Conservation (phyloP, 2,797 vertebrate species). For the Esox masquinongy region DNA sequence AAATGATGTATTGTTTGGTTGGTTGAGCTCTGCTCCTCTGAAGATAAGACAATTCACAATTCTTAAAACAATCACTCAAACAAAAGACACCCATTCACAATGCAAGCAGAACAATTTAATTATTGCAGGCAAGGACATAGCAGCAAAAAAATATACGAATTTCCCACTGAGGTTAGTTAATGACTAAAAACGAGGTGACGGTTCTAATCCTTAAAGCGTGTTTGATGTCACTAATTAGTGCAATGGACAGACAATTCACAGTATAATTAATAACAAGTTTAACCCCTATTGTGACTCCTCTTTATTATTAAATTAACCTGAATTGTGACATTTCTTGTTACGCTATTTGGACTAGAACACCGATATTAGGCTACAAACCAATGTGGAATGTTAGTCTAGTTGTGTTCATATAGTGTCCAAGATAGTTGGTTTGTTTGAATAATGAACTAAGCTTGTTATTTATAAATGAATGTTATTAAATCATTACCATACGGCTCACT, state of each 20-base stretch:
- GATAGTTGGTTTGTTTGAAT: neutral
- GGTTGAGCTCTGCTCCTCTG: slow-evolving; percentile 44
- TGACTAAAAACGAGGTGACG: slow-evolving; percentile 6
- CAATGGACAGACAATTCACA: slow-evolving; percentile 23
- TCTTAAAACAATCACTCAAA: slow-evolving; percentile 22
- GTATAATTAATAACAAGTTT: slow-evolving; percentile 13
- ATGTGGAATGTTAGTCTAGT: neutral
- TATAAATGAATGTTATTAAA: neutral
- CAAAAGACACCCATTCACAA: slow-evolving; percentile 39
- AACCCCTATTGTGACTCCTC: neutral
- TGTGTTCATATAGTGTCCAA: neutral
- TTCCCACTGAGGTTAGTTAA: slow-evolving; percentile 19
- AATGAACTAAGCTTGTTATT: neutral
- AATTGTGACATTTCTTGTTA: neutral
- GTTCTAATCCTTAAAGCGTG: slow-evolving; percentile 25
- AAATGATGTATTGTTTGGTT: too few species aligned
- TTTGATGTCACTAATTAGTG: slow-evolving; percentile 28
- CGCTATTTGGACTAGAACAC: neutral
- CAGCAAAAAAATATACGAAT: neutral
- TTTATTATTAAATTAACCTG: neutral
- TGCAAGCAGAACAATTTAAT: slow-evolving; percentile 36
- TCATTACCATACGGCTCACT: neutral
- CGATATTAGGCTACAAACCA: neutral
- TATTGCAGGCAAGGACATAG: slow-evolving; percentile 12
- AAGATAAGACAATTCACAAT: slow-evolving; percentile 35